phyloP scores from a whole-genome alignment of 1,140 invertebrate genomes.

The Neomicropteryx cornuta region DNA sequence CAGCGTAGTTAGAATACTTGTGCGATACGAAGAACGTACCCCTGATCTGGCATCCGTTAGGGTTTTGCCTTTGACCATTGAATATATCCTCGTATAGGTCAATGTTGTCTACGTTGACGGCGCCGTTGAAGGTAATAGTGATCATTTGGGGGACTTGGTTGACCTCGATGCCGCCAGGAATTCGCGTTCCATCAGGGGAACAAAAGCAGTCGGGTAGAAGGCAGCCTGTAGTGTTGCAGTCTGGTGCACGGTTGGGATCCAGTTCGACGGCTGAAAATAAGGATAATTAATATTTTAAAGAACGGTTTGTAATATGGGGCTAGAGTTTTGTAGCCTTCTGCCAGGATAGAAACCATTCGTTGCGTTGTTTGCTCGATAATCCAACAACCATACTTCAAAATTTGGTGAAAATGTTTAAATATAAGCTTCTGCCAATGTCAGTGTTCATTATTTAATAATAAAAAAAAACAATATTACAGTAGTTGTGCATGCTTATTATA shows the following conservation, averaged over 20 bases:
- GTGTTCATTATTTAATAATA: no score
- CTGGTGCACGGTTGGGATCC: constrained; percentile 77
- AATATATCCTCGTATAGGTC: constrained; percentile 86
- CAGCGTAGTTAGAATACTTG: constrained; percentile 93
- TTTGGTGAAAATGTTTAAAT: no score
- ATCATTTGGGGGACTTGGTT: constrained; percentile 89
- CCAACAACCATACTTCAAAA: no score
- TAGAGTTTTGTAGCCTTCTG: no score
- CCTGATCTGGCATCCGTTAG: constrained; percentile 87
- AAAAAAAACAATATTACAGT: no score
- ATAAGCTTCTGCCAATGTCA: no score
- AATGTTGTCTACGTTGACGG: constrained; percentile 89
- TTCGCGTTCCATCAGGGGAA: constrained; percentile 82
- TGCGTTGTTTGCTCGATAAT: no score
- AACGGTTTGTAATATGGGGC: no score
- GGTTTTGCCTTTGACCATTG: constrained; percentile 74
- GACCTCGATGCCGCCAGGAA: constrained; percentile 71
- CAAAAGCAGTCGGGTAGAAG: constrained; percentile 88
- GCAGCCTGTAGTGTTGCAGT: constrained; percentile 82
- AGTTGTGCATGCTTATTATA: no score
- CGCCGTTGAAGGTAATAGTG: constrained; percentile 88
- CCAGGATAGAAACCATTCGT: neutral
- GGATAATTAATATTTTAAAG: no score
- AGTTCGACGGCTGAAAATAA: constrained; percentile 60
- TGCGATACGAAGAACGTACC: constrained; percentile 94